These are phyloP conservation scores for Lagopus leucura DNA, from an alignment of 2,113 vertebrate genomes.

Conservation along the genomic window DNA sequence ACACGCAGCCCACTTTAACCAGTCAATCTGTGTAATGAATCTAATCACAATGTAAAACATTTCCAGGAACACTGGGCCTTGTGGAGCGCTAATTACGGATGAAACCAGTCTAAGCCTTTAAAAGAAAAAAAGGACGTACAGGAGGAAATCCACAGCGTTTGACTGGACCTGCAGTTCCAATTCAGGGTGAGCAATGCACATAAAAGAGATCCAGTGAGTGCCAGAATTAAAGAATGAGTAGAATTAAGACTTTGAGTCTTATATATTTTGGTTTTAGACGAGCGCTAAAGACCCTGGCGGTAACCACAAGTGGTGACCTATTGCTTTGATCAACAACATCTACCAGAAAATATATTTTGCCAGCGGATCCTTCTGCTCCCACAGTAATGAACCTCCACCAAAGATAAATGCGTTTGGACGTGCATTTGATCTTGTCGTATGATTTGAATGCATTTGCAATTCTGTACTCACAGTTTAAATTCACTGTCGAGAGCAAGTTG, in stretches of 20 bases:
- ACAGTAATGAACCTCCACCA: background rate
- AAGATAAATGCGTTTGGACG: background rate
- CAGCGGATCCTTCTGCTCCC: background rate
- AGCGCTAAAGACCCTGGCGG: background rate
- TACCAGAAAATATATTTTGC: background rate
- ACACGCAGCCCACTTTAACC: conserved; percentile 11
- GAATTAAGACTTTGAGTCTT: background rate
- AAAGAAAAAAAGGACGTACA: background rate
- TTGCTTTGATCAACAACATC: background rate
- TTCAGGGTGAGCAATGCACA: background rate
- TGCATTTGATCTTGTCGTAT: background rate
- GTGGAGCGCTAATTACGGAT: background rate
- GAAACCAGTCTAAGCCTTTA: background rate
- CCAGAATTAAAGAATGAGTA: background rate
- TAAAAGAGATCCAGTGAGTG: background rate
- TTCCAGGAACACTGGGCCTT: background rate
- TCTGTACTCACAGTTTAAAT: background rate
- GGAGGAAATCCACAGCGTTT: background rate
- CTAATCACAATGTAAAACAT: conserved; percentile 43
- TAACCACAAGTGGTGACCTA: background rate
- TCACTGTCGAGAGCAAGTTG: conserved; percentile 8
- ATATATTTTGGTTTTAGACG: background rate
- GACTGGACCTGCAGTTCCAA: background rate
- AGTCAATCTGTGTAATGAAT: conserved; percentile 22
- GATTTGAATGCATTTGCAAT: background rate